Evolutionary conservation across 2,888 invertebrate genomes (phyloP).

Genomic region (Netelia inedita): DNA sequence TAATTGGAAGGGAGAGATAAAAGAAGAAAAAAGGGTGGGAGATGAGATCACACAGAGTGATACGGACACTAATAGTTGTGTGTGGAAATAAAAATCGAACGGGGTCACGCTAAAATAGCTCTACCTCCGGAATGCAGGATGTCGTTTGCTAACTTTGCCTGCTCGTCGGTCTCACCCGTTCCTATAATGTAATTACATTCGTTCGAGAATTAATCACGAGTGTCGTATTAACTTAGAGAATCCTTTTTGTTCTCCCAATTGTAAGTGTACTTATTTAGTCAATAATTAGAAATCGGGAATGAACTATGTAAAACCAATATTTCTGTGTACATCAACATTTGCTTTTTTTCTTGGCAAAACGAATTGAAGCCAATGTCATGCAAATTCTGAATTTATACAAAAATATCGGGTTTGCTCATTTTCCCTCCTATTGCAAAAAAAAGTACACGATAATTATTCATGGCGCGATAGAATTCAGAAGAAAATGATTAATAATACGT

Average conservation of each 20-base stretch:
- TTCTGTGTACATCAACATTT: too few relatives aligned
- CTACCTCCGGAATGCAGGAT: constrained; percentile 93
- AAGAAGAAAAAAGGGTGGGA: constrained; percentile 33
- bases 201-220: constrained; percentile 25
- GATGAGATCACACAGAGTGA: background rate
- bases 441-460: constrained; percentile 11
- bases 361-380: too few relatives aligned
- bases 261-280: background rate
- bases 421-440: too few relatives aligned
- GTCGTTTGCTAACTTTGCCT: constrained; percentile 94
- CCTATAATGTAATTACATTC: constrained; percentile 86
- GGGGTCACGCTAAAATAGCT: constrained; percentile 72
- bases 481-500: background rate
- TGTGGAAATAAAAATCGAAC: constrained; percentile 61
- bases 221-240: constrained; percentile 13
- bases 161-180: constrained; percentile 92
- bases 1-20: constrained; percentile 50
- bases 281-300: too few relatives aligned
- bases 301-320: too few relatives aligned
- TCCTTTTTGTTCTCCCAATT: constrained; percentile 13
- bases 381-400: too few relatives aligned
- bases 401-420: too few relatives aligned
- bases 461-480: background rate
- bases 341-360: too few relatives aligned
- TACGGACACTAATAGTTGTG: constrained; percentile 31